These are phyloP conservation scores for Ceratosolen solmsi DNA, from an alignment of 1,140 invertebrate species.

Conservation along the genomic window DNA sequence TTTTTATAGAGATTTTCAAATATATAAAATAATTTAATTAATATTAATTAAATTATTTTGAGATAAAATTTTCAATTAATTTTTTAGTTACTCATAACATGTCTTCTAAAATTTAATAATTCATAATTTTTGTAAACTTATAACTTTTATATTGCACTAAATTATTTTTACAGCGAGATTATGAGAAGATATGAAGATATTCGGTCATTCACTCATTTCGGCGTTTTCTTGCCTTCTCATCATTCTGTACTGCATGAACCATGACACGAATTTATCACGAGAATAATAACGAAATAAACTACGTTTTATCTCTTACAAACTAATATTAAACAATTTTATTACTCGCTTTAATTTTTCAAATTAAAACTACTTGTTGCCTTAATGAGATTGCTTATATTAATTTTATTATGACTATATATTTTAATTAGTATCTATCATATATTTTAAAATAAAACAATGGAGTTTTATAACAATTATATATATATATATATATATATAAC, in stretches of 20 bases:
- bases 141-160: constrained; percentile 61
- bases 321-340: constrained; percentile 25
- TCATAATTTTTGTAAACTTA: constrained; percentile 31
- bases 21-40: too few species aligned
- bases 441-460: too few species aligned
- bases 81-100: not conserved
- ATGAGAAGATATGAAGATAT: constrained; percentile 61
- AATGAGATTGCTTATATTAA: not conserved
- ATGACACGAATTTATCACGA: constrained; percentile 66
- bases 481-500: too few species aligned
- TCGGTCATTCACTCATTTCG: constrained; percentile 66
- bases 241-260: constrained; percentile 55
- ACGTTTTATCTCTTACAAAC: constrained; percentile 25
- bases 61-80: too few species aligned
- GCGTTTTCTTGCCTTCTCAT: constrained; percentile 59
- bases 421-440: constrained; percentile 2
- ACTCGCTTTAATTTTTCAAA: not conserved
- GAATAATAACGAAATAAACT: constrained; percentile 57
- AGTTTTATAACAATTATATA: too few species aligned
- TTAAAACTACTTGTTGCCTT: not conserved
- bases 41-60: too few species aligned
- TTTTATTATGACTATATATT: not conserved
- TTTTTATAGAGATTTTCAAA: too few species aligned
- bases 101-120: not conserved
- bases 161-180: constrained; percentile 57